Evolutionary conservation across 1,140 invertebrate genomes (phyloP).

Genomic region (Temnothorax nylanderi): DNA sequence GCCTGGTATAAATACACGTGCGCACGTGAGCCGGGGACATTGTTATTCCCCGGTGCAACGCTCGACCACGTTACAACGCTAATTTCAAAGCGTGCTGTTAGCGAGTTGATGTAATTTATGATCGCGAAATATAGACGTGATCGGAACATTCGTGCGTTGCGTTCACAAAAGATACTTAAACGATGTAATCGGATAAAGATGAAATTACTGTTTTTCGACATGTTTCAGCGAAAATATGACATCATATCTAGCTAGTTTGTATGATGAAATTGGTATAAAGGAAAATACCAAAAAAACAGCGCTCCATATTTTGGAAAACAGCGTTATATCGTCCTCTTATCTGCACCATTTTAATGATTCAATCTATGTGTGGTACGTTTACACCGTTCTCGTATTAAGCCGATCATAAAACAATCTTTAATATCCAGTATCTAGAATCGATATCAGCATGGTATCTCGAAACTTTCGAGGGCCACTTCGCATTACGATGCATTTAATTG

Average conservation of each 20-base stretch:
- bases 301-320: neutral
- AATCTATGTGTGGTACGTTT: conserved; percentile 48
- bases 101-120: conserved; percentile 61
- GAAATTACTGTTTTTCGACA: neutral
- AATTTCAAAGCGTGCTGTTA: conserved; percentile 65
- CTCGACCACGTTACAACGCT: conserved; percentile 65
- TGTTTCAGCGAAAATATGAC: conserved; percentile 19
- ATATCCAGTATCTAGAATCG: conserved; percentile 66
- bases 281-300: conserved; percentile 19
- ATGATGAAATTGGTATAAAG: neutral
- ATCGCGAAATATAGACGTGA: conserved; percentile 35
- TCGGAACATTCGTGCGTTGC: conserved; percentile 53
- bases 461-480: conserved; percentile 69
- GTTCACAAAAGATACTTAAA: conserved; percentile 48
- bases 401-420: conserved; percentile 70
- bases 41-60: conserved; percentile 59
- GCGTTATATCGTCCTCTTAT: conserved; percentile 5
- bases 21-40: conserved; percentile 59
- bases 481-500: conserved; percentile 73
- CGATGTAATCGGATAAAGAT: conserved; percentile 20
- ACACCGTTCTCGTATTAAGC: conserved; percentile 47
- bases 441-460: conserved; percentile 66
- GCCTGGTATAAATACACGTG: conserved; percentile 43
- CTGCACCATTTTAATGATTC: conserved; percentile 40
- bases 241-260: neutral